Conservation (phyloP, 2,888 invertebrate genomes). For the Molorchus minor region DNA sequence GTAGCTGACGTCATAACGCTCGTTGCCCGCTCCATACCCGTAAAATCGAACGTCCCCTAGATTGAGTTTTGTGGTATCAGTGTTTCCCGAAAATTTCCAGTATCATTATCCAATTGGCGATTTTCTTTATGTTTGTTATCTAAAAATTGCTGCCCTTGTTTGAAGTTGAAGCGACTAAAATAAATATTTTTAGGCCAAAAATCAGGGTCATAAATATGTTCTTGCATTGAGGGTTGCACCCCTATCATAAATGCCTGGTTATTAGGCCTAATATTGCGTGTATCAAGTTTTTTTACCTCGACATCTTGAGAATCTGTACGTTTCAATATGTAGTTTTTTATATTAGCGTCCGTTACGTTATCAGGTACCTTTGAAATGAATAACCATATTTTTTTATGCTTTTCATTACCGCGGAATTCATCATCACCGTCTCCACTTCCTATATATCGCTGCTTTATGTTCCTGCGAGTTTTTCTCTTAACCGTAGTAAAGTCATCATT, state of each 20-base stretch:
- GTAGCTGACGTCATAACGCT: too few species aligned
- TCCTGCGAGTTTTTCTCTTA: too few species aligned
- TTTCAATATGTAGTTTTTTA: background rate
- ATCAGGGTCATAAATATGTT: background rate
- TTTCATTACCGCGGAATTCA: constrained; percentile 2
- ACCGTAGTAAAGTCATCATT: too few species aligned
- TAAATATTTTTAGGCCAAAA: background rate
- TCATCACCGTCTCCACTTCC: constrained; percentile 6
- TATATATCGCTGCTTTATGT: background rate
- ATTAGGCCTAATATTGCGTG: background rate
- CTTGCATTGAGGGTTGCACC: background rate
- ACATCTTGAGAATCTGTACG: background rate
- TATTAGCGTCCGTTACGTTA: background rate
- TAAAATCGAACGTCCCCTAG: too few species aligned
- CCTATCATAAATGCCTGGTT: constrained; percentile 9
- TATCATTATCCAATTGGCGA: too few species aligned
- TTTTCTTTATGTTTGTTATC: too few species aligned
- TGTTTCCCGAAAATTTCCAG: too few species aligned
- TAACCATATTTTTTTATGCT: constrained; percentile 1
- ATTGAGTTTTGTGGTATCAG: too few species aligned
- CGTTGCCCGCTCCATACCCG: too few species aligned
- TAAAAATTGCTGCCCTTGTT: background rate
- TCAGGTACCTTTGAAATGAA: background rate
- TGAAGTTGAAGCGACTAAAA: background rate
- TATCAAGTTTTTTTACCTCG: background rate